Conservation (phyloP, 2,113 vertebrate species). For the Strix uralensis region DNA sequence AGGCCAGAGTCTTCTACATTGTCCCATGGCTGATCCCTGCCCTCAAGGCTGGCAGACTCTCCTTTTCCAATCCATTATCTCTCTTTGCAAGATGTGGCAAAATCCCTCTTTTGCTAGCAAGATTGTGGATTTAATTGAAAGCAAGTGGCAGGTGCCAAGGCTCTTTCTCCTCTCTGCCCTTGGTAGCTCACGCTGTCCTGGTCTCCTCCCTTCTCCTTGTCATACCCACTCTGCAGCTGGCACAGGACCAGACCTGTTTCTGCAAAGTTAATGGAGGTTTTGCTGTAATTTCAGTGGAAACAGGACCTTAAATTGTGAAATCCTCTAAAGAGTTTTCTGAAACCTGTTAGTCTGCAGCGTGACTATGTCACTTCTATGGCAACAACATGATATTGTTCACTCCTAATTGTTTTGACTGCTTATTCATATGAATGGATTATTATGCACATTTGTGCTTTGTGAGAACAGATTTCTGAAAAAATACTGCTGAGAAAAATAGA, state of each 20-base stretch:
- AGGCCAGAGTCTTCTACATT: not conserved
- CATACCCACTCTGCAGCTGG: not conserved
- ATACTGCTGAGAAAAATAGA: not conserved
- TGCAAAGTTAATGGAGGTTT: not conserved
- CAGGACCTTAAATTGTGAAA: not conserved
- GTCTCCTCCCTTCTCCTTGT: not conserved
- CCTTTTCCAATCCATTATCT: not conserved
- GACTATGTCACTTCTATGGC: not conserved
- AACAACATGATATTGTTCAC: not conserved
- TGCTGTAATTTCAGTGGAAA: not conserved
- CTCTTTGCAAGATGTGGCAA: not conserved
- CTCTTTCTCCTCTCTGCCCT: not conserved
- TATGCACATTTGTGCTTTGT: not conserved
- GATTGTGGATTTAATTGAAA: not conserved
- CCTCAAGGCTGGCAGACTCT: not conserved
- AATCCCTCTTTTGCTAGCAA: not conserved
- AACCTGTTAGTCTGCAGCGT: not conserved
- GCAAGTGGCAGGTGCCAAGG: not conserved
- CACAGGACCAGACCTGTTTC: not conserved
- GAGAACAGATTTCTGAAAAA: conserved; percentile 8
- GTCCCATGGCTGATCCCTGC: not conserved
- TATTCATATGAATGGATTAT: not conserved
- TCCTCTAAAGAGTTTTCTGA: not conserved
- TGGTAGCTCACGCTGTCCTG: not conserved
- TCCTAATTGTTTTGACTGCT: conserved; percentile 1